Evolutionary conservation across 2,888 invertebrate genomes (phyloP).

Genomic region (Microctonus brassicae): DNA sequence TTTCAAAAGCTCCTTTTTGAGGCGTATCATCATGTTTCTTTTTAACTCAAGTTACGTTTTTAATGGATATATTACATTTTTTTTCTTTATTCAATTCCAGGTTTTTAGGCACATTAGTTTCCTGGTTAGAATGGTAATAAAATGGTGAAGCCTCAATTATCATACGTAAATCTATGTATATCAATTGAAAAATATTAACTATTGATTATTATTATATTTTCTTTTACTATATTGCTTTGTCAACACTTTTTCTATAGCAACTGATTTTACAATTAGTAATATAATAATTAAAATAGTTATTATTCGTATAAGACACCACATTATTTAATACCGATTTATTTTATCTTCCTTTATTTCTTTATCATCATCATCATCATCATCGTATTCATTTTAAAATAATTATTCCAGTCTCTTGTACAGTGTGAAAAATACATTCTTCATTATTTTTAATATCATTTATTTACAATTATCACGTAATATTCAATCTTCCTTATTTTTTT

Average conservation of each 20-base stretch:
- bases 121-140: slow-evolving; percentile 16
- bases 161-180: slow-evolving; percentile 17
- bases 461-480: slow-evolving; percentile 60
- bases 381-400: slow-evolving; percentile 44
- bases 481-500: slow-evolving; percentile 40
- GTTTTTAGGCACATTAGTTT: slow-evolving; percentile 34
- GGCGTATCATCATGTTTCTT: too few relatives aligned
- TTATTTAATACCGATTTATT: slow-evolving; percentile 30
- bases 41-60: background rate
- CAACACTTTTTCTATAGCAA: slow-evolving; percentile 11
- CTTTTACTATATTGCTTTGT: slow-evolving; percentile 11
- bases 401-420: slow-evolving; percentile 54
- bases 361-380: background rate
- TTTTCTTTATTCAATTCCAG: slow-evolving; percentile 26
- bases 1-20: too few relatives aligned
- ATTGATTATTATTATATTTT: background rate
- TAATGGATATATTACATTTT: slow-evolving; percentile 6
- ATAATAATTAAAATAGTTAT: slow-evolving; percentile 40
- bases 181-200: slow-evolving; percentile 7
- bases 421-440: slow-evolving; percentile 62
- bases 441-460: slow-evolving; percentile 52
- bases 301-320: slow-evolving; percentile 30
- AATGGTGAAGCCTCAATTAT: slow-evolving; percentile 23
- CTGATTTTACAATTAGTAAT: slow-evolving; percentile 18
- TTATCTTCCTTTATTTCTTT: background rate